Evolutionary conservation across 2,113 vertebrate species (phyloP).

Genomic region (Tachysurus fulvidraco): DNA sequence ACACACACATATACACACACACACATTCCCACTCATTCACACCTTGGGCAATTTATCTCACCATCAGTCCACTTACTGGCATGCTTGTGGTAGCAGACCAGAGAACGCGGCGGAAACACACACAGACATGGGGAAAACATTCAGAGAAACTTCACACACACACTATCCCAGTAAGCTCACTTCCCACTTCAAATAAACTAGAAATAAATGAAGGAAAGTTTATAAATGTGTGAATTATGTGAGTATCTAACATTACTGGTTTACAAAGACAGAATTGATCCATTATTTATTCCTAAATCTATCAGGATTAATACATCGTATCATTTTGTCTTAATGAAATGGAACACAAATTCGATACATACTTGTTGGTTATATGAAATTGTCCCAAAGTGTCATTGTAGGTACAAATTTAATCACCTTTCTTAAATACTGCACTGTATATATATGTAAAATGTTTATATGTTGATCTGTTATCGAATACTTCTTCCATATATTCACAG

Average conservation of each 20-base stretch:
- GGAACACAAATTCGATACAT: background rate
- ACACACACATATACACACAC: background rate
- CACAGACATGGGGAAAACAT: background rate
- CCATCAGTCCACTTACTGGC: background rate
- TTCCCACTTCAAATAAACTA: background rate
- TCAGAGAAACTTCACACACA: background rate
- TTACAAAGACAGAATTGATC: background rate
- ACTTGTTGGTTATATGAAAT: background rate
- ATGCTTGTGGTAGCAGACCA: background rate
- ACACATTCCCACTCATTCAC: background rate
- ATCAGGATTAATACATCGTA: background rate
- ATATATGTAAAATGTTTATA: background rate
- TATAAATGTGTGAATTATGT: background rate
- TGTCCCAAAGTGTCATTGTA: background rate
- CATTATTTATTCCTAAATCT: background rate
- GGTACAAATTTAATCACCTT: background rate
- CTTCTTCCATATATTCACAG: background rate
- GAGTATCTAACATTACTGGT: background rate
- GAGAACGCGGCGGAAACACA: background rate
- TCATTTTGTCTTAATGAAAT: background rate
- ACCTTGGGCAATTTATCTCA: background rate
- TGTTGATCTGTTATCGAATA: constrained; percentile 3
- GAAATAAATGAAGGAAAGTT: background rate
- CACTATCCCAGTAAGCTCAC: background rate
- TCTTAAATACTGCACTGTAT: background rate